Base-by-base conservation (phyloP, 2,113 vertebrate genomes). In the Pseudorasbora parva region DNA sequence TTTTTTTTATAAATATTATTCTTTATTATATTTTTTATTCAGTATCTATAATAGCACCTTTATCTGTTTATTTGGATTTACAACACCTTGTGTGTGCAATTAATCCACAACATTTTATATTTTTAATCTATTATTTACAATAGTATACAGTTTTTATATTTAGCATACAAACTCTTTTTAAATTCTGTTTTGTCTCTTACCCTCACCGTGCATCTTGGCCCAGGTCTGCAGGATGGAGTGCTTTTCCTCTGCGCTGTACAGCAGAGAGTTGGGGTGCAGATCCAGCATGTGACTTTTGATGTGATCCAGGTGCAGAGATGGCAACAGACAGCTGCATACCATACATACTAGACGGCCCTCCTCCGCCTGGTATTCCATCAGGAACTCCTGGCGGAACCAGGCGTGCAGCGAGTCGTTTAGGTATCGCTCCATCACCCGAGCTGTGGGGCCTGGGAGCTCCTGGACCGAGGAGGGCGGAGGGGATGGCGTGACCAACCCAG, bases 301-400 rank as follows among this genome's bases (percentile, higher is more conserved):
- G 93, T 97, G 95, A 27, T 96, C 95, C 89, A 97, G 91, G 89
- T 97, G 96, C 11, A 97, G 94, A 0, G 96, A 97, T 82, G 95
- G 95, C 88, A 96, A 89, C 43, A 92, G 93, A 1, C 89, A 90
- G 37, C 95, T 94, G 7, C 97, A 97, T 88, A 96, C 96, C 96
- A 97, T 97, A 90, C 97, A 97, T 76, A 95, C 92, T 84, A 97
- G 93, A 59, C 94, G 93, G 82, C 96, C 93, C 0, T 93, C 95
- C 88, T 92, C 93, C 0, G 94, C 94, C 86, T 97, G 96, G n/a
- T 97, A 97, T 90, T 97, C 96, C 96, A 97, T 96, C 89, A 98
- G 94, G 91, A 96, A 97, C 93, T 97, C 97, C 49, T 96, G 95
- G 59, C 95, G 94, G 90, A 97, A 96, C 96, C 96, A 97, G 89